Evolutionary conservation across 2,797 vertebrate species (phyloP).

Genomic region (Glyptemys insculpta): DNA sequence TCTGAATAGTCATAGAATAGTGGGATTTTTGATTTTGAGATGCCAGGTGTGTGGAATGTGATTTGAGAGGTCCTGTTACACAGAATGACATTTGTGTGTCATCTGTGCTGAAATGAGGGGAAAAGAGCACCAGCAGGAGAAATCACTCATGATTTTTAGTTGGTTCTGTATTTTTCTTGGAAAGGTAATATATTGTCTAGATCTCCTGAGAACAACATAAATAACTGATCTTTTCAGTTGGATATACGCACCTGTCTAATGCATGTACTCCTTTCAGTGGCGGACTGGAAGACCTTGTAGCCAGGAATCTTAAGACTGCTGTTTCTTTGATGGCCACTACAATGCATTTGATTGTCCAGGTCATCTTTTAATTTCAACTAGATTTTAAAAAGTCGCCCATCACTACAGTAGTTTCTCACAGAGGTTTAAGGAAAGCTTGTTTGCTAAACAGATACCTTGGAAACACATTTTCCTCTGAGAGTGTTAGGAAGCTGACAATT

Average conservation of each 20-base stretch:
- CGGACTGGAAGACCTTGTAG: background rate
- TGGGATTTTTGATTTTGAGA: constrained; percentile 45
- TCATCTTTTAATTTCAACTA: background rate
- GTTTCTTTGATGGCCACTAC: background rate
- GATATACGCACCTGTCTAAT: background rate
- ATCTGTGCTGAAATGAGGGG: background rate
- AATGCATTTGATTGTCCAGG: background rate
- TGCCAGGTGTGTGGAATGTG: constrained; percentile 17
- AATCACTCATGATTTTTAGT: constrained; percentile 44
- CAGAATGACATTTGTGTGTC: constrained; percentile 36
- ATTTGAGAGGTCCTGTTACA: constrained; percentile 28
- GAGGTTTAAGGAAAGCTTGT: background rate
- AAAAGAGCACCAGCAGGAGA: constrained; percentile 46
- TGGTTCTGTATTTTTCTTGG: background rate
- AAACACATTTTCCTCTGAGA: background rate
- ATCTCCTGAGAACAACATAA: background rate
- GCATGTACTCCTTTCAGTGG: background rate
- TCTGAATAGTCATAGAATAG: constrained; percentile 36
- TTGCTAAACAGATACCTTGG: background rate
- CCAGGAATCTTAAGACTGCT: background rate
- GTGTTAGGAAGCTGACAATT: background rate
- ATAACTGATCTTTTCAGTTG: background rate
- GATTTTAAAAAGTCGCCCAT: background rate
- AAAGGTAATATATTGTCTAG: background rate
- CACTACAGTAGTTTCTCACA: background rate